A percentile compares a stretch with the other conserved stretches of the same genome.
These are phyloP conservation scores for Axea sp. DNA, from an alignment of 2,888 invertebrate genomes.

Conservation along the genomic window DNA sequence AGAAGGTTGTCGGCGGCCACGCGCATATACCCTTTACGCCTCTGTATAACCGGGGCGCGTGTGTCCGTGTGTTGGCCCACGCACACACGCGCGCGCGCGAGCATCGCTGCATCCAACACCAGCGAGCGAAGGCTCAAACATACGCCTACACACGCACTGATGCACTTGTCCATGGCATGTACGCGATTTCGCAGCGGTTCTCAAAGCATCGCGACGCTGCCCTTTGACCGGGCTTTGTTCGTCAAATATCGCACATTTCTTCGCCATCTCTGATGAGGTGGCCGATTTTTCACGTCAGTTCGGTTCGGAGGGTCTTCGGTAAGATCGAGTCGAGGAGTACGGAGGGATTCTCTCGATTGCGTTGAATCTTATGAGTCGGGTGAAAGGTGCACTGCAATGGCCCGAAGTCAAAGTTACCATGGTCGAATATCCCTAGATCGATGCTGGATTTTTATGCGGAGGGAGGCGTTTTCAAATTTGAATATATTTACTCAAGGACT, in stretches of 20 bases:
- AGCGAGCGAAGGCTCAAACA: slow-evolving; percentile 51
- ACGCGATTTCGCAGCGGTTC: slow-evolving; percentile 71
- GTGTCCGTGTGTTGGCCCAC: slow-evolving; percentile 25
- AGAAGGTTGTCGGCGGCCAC: slow-evolving; percentile 68
- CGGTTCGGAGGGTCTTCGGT: no score
- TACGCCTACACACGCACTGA: slow-evolving; percentile 65
- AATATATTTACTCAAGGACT: no score
- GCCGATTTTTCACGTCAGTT: no score
- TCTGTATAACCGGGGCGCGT: slow-evolving; percentile 30
- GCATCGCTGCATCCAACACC: slow-evolving; percentile 54
- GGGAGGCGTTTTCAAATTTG: no score
- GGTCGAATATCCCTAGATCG: no score
- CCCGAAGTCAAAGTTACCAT: no score
- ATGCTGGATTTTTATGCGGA: no score
- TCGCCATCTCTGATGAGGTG: no score
- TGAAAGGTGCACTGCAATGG: no score
- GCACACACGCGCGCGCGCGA: slow-evolving; percentile 16
- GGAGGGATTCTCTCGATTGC: no score
- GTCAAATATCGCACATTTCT: slow-evolving; percentile 5
- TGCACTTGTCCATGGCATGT: slow-evolving; percentile 75
- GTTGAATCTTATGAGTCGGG: no score
- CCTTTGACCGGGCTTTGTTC: slow-evolving; percentile 42
- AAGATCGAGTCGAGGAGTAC: no score
- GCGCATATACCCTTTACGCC: slow-evolving; percentile 65
- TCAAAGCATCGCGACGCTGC: slow-evolving; percentile 62